phyloP scores from a whole-genome alignment of 92 coral and sea anemone genomes.

The Diadumene lineata region DNA sequence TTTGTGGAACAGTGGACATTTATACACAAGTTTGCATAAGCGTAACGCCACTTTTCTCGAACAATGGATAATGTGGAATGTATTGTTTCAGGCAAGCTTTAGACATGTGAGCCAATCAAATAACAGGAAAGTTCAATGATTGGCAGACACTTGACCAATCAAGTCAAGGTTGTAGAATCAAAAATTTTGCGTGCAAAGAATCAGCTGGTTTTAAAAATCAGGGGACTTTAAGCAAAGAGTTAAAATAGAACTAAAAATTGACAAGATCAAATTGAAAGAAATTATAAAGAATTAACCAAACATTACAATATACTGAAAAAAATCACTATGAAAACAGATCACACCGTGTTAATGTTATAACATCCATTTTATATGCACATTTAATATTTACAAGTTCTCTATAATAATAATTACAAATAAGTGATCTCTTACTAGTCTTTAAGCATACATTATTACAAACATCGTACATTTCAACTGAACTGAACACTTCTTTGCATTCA shows the following conservation, averaged over 20 bases:
- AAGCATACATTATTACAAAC: too few species aligned
- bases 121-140: not conserved
- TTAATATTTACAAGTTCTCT: slow-evolving; percentile 15
- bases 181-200: not conserved
- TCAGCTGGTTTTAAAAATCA: not conserved
- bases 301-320: not conserved
- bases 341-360: not conserved
- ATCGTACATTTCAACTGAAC: too few species aligned
- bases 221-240: not conserved
- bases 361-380: slow-evolving; percentile 20
- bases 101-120: not conserved
- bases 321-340: not conserved
- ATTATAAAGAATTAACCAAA: not conserved
- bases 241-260: not conserved
- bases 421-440: not conserved
- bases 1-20: too few species aligned
- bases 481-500: too few species aligned
- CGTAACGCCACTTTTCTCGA: too few species aligned
- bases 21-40: too few species aligned
- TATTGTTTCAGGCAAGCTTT: too few species aligned
- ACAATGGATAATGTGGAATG: too few species aligned
- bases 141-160: not conserved
- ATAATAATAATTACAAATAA: not conserved
- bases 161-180: not conserved
- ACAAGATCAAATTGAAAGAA: too few species aligned